Evolutionary conservation across 92 coral and sea anemone species (phyloP), one percentile per base, ranked within the genome.

Genomic region (Epizoanthus rinbou): DNA sequence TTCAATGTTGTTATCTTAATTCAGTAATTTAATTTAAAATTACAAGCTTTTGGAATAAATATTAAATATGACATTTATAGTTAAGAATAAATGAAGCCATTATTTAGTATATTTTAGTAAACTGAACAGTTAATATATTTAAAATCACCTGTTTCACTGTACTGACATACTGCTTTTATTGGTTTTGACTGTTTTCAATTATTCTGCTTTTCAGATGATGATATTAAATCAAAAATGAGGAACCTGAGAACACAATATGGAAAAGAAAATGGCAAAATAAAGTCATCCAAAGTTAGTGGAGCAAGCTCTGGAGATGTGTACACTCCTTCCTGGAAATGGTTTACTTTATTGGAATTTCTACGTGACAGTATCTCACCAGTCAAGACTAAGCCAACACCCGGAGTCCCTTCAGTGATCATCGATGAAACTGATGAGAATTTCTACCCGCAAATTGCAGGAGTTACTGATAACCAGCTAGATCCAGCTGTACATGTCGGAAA

Each of bases 231-330:
- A 72, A 91, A 91, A 81, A 86, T 86, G 86, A 86, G 88, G 62
- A 92, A 92, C 73, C 83, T 92, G 56, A 88, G 95, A 64, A 89
- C 91, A 9, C 91, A 92, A 23, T 92, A 92, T 47, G 88, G 90
- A 63, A 92, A 92, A 83, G 95, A 91, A 66, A 69, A 89, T 16
- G 92, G 95, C 79, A 89, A 92, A 68, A 85, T 66, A 15, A 86
- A 72, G 79, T 84, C 89, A 21, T 76, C 87, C 15, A 81, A 74
- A 35, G 79, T 64, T 41, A 82, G 82, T 57, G 92, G 86, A 21
- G 79, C 85, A 74, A 89, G 89, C 24, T 76, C 92, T 62, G 54
- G 73, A 28, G 87, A 83, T 52, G 82, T 47, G 6, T 88, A 88
- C 74, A 47, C 58, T 13, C 86, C 91, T 72, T 64, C 88, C 1